Evolutionary conservation across 1,140 invertebrate genomes (phyloP).

Genomic region (Acromyrmex echinatior): DNA sequence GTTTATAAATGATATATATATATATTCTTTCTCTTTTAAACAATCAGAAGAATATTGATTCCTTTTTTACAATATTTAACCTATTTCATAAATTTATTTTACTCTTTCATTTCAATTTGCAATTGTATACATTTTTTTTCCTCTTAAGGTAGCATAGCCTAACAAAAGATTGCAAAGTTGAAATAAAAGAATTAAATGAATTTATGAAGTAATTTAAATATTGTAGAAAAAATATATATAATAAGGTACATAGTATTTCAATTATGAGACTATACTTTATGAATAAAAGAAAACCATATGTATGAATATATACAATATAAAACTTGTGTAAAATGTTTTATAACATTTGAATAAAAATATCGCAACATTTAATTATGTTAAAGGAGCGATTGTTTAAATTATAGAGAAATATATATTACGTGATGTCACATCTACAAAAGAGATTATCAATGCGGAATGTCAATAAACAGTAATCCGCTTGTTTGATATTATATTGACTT

Average conservation of each 20-base stretch:
- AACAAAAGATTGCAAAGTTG: no score
- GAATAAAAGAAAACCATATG: neutral
- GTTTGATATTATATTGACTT: neutral
- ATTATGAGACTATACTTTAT: neutral
- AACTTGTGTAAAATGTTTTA: neutral
- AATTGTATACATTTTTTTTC: no score
- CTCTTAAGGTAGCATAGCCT: no score
- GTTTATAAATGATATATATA: neutral
- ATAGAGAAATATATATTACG: neutral
- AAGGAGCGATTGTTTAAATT: neutral
- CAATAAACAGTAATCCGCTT: slow-evolving; percentile 7
- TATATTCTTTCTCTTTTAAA: neutral
- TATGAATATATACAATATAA: neutral
- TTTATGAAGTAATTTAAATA: no score
- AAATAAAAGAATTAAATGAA: no score
- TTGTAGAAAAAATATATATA: no score
- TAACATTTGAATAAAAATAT: neutral
- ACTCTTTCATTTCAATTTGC: neutral
- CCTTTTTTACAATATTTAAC: neutral
- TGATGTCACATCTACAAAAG: neutral
- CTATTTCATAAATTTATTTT: neutral
- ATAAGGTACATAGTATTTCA: neutral
- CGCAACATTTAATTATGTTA: neutral
- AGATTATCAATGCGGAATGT: neutral
- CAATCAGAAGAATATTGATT: neutral